Percentiles rank a stretch among this genome's conserved stretches.
phyloP scores from a whole-genome alignment of 2,797 vertebrate genomes.

The Sebastes cheni region DNA sequence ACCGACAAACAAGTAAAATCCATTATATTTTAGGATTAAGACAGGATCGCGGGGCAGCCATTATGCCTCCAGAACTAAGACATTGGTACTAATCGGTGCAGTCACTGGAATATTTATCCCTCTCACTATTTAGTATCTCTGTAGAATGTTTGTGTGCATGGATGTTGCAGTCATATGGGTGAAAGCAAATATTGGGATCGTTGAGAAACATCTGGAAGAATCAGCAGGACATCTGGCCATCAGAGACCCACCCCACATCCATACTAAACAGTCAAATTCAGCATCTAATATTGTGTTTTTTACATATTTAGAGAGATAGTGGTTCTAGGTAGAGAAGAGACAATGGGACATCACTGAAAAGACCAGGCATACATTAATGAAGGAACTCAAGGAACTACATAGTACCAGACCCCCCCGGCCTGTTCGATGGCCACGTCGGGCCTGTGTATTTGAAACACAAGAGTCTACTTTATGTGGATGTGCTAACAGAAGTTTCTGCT shows the following conservation, averaged over 20 bases:
- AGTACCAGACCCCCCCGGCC: no score
- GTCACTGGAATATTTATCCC: neutral
- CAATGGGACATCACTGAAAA: no score
- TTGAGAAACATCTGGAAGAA: constrained; percentile 12
- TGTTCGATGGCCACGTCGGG: no score
- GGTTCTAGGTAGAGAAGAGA: neutral
- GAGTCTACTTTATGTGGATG: no score
- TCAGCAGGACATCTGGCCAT: constrained; percentile 9
- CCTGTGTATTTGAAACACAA: no score
- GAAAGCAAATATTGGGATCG: neutral
- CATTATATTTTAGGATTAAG: neutral
- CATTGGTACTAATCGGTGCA: neutral
- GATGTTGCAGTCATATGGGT: neutral
- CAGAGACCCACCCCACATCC: neutral
- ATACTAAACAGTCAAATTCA: neutral
- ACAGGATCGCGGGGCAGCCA: neutral
- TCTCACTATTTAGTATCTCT: neutral
- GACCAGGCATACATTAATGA: neutral
- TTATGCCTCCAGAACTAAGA: neutral
- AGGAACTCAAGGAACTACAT: neutral
- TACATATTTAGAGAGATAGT: neutral
- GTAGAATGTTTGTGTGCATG: neutral
- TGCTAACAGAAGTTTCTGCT: no score
- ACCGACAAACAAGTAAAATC: neutral
- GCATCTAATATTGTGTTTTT: neutral